Percentiles rank a stretch among this genome's conserved stretches.
phyloP scores from a whole-genome alignment of 2,888 invertebrate species.

The Aromia moschata region DNA sequence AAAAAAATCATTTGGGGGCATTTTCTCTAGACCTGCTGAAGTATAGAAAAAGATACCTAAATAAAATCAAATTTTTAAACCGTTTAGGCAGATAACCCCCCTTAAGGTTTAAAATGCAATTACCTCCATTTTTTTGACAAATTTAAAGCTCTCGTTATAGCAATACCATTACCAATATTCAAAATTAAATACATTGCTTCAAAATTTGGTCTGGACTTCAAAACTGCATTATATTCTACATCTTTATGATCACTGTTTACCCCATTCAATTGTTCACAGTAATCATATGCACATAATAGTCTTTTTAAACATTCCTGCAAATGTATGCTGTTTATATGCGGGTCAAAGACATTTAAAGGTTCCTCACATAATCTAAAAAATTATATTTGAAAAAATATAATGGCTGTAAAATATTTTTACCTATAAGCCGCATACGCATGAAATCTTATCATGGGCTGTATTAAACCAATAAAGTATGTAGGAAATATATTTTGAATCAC shows the following conservation, averaged over 20 bases:
- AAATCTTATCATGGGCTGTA: conserved; percentile 81
- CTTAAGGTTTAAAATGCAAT: conserved; percentile 13
- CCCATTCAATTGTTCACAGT: conserved; percentile 53
- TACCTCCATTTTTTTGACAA: conserved; percentile 65
- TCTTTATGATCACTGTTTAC: conserved; percentile 27
- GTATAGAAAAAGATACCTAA: no score
- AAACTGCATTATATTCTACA: conserved; percentile 41
- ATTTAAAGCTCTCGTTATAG: conserved; percentile 66
- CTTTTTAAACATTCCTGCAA: conserved; percentile 77
- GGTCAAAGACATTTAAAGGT: conserved; percentile 69
- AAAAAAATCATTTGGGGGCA: no score
- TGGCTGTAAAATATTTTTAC: conserved; percentile 60
- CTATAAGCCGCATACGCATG: conserved; percentile 76
- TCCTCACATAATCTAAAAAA: conserved; percentile 64
- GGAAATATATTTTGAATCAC: conserved; percentile 74
- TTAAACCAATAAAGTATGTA: conserved; percentile 66
- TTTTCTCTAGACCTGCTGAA: no score
- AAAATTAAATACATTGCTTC: conserved; percentile 75
- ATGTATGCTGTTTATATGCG: conserved; percentile 75
- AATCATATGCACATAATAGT: conserved; percentile 70
- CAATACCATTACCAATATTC: conserved; percentile 70
- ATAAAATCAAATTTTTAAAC: no score
- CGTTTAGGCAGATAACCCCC: no score
- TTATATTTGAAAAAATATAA: background rate
- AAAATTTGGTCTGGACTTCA: conserved; percentile 65